phyloP scores from a whole-genome alignment of 2,113 vertebrate genomes.

The Myanophis thanlyinensis region DNA sequence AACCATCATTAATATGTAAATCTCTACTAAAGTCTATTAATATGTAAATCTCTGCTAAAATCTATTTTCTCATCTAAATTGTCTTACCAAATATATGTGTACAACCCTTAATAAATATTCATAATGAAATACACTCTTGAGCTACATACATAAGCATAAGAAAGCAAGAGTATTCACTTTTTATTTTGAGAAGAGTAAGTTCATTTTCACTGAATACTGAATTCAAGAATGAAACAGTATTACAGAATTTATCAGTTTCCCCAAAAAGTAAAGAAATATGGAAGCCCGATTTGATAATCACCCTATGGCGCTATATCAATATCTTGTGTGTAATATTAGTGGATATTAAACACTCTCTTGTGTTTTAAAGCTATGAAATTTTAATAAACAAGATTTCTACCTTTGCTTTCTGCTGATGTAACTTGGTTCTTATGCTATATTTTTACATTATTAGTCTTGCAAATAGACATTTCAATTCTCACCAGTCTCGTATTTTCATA shows the following conservation, averaged over 20 bases:
- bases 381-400: neutral
- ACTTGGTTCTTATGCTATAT: neutral
- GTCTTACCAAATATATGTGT: no score
- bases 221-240: neutral
- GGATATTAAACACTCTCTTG: no score
- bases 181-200: neutral
- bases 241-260: neutral
- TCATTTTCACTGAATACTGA: neutral
- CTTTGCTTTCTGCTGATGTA: neutral
- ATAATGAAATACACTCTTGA: neutral
- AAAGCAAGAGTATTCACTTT: neutral
- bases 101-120: neutral
- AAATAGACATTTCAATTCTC: neutral
- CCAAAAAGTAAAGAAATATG: neutral
- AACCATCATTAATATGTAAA: no score
- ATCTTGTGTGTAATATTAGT: neutral
- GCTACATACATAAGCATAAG: neutral
- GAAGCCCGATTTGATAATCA: neutral
- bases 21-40: no score
- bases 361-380: neutral
- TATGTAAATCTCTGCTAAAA: no score
- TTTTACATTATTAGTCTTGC: neutral
- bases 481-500: neutral
- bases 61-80: no score
- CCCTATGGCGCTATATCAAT: neutral